Evolutionary conservation across 1,140 invertebrate species (phyloP), one percentile per base, ranked within the genome.

Genomic region (Drosophila seguyi): DNA sequence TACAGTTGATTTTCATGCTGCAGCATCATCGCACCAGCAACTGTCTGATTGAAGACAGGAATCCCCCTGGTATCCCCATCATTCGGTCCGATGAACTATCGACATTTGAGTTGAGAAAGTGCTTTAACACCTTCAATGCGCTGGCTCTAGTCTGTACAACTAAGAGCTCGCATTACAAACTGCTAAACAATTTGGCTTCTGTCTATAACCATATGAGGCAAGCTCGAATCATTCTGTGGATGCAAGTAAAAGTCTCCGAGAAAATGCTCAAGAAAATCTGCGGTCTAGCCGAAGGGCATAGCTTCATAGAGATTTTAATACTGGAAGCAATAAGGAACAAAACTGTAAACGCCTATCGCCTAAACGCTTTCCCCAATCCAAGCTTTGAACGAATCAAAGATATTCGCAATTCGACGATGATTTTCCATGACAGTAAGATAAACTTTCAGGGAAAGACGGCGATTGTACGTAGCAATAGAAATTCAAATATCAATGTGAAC

Each of bases 141-240:
- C 0, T 79, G 8, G 41, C 38, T 6, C 0, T 84, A 0, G 36
- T 83, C 10, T 79, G 81, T 50, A 34, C 84, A 6, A 18, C 8
- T 1, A 44, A 69, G 2, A 4, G 16, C 0, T 13, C 41, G 0
- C 72, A 69, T 0, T 14, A 20, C 0, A 42, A 11, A 4, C 8
- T 79, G 11, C 14, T 83, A 4, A 10, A 44, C 1, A 20, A 13
- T 3, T 22, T 84, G 39, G 48, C 72, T 5, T 10, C 14, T 1
- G 14, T 53, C 16, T 22, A 55, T 8, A 7, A 79, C 11, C 36
- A 36, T 1, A 76, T 72, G 42, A 41, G 66, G 10, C 36, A 68
- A 2, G 4, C 38, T 0, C 41, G 62, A n/a, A 61, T 66, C n/a
- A 6, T 75, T 25, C 6, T 75, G 11, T 58, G 42, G 45, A 11